Base-by-base conservation (phyloP, 1,140 invertebrate genomes). In the Macrocentrus cingulum region DNA sequence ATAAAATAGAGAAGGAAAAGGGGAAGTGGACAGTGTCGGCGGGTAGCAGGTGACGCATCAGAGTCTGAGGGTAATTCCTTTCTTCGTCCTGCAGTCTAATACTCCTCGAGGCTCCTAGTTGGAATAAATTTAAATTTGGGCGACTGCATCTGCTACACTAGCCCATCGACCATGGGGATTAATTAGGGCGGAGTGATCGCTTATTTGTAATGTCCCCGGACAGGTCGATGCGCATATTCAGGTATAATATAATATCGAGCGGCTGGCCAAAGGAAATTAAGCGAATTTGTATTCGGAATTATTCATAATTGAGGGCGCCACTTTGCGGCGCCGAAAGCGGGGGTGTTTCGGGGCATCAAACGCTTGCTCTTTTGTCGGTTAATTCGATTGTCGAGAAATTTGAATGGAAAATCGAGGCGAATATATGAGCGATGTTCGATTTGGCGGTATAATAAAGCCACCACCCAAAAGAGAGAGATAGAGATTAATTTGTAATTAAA, bases 341-440 rank as follows among this genome's bases (percentile, higher is more conserved):
- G 2, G 32, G 36, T 15, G 32, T 22, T 22, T 16, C 22, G 9
- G 34, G 42, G 11, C 75, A 77, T 77, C 76, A 78, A 78, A 78
- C 75, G 65, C 55, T 65, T 69, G 67, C 66, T 69, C 76, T 76
- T 78, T 71, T 75, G 67, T 70, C 62, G 66, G 62, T 68, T 77
- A 78, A 78, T 77, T 76, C 63, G 67, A 77, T 76, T 75, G 72
- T 65, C 61, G 56, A 41, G 53, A 70, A 75, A 77, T 77, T 77
- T 77, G 70, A 77, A 77, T 76, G 68, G 67, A 54, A 76, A 76
- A 75, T 77, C 65, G 61, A 64, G 59, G 53, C 45, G 18, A 48
- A 46, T 46, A 7, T 46, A 46, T 46, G 19, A 2, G 18, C 6
- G 19, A 5, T 46, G 7, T 46, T 48, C 22, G 53, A 29, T 39